Evolutionary conservation across 2,113 vertebrate genomes (phyloP), one percentile per base, ranked within the genome.

Genomic region (Morone saxatilis): DNA sequence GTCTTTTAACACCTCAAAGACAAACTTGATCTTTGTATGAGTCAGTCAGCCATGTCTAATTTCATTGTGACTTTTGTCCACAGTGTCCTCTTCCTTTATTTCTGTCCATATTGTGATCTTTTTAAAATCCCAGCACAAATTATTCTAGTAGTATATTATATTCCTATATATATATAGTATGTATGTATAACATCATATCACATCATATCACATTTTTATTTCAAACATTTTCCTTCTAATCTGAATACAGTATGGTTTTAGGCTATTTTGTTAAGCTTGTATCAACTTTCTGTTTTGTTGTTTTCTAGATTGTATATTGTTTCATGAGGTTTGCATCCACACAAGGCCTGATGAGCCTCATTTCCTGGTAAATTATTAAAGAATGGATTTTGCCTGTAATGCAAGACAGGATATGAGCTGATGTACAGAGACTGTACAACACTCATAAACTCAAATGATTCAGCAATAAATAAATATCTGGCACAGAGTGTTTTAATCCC

Each of bases 401-500:
- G 69, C 54, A 48, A 43, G 61, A 25, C 22, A 62, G 67, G 50
- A 69, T 69, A 38, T 65, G 40, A 83, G 50, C n/a, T 70, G 2
- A 57, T 19, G 53, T 57, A 71, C 57, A 61, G 22, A 57, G 48
- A 40, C 17, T 53, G 20, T 7, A 5, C 20, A 51, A 78, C 66
- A 54, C 16, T 67, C 22, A 41, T 69, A 70, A 79, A 80, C 53
- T 57, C 47, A 61, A 78, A 53, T 22, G 19, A 74, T 53, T 70
- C 50, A 78, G 57, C 70, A 51, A 10, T 51, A 56, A 63, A n/a
- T 38, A 59, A 74, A 69, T 59, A 74, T 70, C 56, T 5, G 2
- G 31, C 50, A 43, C 38, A 54, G 66, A 60, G 85, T 20, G 51
- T 61, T 67, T 72, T 6, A 38, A 59, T 65, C 78, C 53, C 3